phyloP scores from a whole-genome alignment of 2,113 vertebrate genomes.

The Brachionichthys hirsutus region DNA sequence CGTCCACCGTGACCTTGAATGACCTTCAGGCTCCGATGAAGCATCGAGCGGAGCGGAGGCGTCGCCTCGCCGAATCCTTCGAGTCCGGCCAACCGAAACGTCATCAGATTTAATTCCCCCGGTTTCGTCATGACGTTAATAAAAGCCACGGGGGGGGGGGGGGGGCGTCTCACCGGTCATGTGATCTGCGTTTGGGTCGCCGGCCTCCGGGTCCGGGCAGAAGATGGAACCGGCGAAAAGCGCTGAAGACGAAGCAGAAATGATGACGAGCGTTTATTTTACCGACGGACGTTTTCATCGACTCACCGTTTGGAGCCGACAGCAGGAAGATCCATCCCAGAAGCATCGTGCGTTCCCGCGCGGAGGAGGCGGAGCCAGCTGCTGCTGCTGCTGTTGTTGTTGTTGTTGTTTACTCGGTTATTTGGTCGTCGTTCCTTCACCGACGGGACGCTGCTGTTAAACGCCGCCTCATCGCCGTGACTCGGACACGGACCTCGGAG shows the following conservation, averaged over 20 bases:
- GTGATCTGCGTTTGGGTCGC: conserved; percentile 19
- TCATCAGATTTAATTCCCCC: too few species aligned
- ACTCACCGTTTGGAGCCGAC: conserved; percentile 44
- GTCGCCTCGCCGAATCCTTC: too few species aligned
- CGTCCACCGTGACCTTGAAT: too few species aligned
- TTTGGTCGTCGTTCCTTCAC: too few species aligned
- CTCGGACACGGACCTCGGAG: neutral
- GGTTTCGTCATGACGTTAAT: too few species aligned
- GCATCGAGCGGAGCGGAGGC: too few species aligned
- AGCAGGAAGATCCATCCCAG: conserved; percentile 38
- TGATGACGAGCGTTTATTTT: neutral
- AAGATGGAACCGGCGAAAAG: conserved; percentile 29
- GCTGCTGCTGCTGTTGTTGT: too few species aligned
- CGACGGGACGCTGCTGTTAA: too few species aligned
- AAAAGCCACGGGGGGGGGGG: neutral
- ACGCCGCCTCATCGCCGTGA: neutral
- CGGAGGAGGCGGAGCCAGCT: neutral
- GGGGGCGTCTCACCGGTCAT: conserved; percentile 53
- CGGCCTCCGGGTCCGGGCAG: conserved; percentile 58
- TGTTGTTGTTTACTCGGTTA: too few species aligned
- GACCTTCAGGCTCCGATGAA: too few species aligned
- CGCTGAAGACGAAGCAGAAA: conserved; percentile 34
- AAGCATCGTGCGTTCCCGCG: conserved; percentile 50
- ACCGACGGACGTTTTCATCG: too few species aligned
- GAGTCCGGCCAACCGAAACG: too few species aligned